Conservation (phyloP, 92 coral and sea anemone genomes). For the Heteractis magnifica region DNA sequence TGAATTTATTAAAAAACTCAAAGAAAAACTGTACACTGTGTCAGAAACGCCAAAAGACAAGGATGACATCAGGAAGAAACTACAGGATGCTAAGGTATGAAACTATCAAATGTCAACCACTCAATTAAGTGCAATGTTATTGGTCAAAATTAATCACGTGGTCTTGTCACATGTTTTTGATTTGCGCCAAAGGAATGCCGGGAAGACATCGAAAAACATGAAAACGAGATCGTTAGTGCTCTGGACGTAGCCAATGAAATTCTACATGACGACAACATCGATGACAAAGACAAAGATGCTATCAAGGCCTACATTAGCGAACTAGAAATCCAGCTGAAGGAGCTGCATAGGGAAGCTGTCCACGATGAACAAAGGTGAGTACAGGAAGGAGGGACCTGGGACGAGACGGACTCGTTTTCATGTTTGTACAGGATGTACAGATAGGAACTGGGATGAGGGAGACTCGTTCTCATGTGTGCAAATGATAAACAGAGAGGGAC, state of each 20-base stretch:
- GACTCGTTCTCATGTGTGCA: background rate
- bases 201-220: conserved; percentile 49
- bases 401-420: background rate
- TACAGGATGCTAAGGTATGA: conserved; percentile 25
- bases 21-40: conserved; percentile 9
- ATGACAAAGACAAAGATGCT: conserved; percentile 52
- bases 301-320: conserved; percentile 41
- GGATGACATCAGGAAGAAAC: conserved; percentile 2
- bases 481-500: background rate
- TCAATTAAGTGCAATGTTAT: background rate
- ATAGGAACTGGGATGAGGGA: background rate
- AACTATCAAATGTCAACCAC: background rate
- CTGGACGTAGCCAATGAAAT: conserved; percentile 47
- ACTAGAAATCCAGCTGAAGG: conserved; percentile 19
- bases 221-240: conserved; percentile 43
- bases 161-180: background rate
- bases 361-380: conserved; percentile 27
- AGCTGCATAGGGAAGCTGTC: conserved; percentile 11
- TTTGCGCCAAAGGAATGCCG: conserved; percentile 52
- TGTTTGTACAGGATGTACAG: background rate
- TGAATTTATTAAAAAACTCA: conserved; percentile 12
- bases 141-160: background rate
- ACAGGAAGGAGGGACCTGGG: background rate
- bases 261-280: conserved; percentile 47
- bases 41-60: conserved; percentile 11